Base-by-base conservation (phyloP, 1,140 invertebrate species). In the Zelostemma sp. region DNA sequence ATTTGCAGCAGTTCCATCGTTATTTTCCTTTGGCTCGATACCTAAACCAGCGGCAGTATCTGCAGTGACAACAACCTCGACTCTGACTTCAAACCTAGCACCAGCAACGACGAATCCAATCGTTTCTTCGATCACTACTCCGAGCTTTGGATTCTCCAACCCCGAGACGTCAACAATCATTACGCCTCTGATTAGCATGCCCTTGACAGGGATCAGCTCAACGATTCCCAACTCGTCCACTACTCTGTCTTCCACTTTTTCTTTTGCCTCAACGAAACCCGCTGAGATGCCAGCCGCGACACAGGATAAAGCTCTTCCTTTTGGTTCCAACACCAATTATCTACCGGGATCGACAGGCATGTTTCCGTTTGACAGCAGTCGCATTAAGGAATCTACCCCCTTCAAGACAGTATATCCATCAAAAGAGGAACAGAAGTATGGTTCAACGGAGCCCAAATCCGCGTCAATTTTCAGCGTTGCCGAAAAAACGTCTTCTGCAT, bases 371-470 rank as follows among this genome's bases (percentile, higher is more conserved):
- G 21, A 6, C 14, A 65, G 21, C 43, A 69, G 9, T 11, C 5
- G 19, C 8, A n/a, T n/a, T n/a, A n/a, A n/a, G n/a, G 69, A 72
- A 16, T 25, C 54, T 6, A 75, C 75, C 8, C n/a, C 61, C 8
- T 17, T 45, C 8, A n/a, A n/a, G n/a, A n/a, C n/a, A n/a, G n/a
- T n/a, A n/a, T n/a, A n/a, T n/a, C 35, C 57, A 8, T n/a, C 70
- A 4, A 76, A 50, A 17, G 80, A 81, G 51, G 12, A 65, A 15
- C 12, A 65, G 4, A 54, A 74, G 12, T 80, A 80, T 35, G 64
- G 68, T n/a, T 17, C 47, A 1, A 6, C 60, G 1, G 73, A 75
- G 38, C 68, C 25, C 21, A 72, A 61, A 33, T 21, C 18, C 25
- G 38, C 59, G 4, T 19, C 67, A 33, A 35, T 54, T 1, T 78